phyloP scores from a whole-genome alignment of 2,113 vertebrate genomes.

The Pomatorhinus ruficollis region DNA sequence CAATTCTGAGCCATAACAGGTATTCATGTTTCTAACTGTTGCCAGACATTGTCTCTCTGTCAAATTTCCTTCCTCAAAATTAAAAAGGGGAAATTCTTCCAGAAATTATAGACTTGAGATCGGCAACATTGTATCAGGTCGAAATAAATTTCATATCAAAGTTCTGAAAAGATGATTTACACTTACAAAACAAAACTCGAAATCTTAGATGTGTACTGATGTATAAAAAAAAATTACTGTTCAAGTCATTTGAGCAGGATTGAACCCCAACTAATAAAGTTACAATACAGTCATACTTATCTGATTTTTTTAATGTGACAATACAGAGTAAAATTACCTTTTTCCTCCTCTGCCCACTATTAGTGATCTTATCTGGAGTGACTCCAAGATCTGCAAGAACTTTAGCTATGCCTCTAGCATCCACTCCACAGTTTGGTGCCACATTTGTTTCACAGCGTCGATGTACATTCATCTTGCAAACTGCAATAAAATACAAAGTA shows the following conservation, averaged over 20 bases:
- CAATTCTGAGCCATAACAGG: not conserved
- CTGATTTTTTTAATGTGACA: not conserved
- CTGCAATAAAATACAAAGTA: slow-evolving; percentile 68
- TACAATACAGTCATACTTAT: not conserved
- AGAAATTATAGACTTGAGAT: not conserved
- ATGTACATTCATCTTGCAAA: slow-evolving; percentile 99
- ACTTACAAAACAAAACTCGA: not conserved
- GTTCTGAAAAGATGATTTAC: not conserved
- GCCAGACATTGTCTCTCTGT: not conserved
- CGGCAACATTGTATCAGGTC: not conserved
- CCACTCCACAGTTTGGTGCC: slow-evolving; percentile 96
- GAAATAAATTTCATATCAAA: not conserved
- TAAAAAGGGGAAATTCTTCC: not conserved
- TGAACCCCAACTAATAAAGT: not conserved
- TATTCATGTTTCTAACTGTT: not conserved
- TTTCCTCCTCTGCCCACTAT: slow-evolving; percentile 92
- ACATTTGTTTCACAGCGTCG: slow-evolving; percentile 95
- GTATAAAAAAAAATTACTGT: not conserved
- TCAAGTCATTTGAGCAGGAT: not conserved
- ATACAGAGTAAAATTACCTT: slow-evolving; percentile 79
- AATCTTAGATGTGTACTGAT: not conserved
- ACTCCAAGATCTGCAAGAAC: slow-evolving; percentile 95
- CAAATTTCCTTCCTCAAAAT: not conserved
- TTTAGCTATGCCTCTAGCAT: slow-evolving; percentile 95
- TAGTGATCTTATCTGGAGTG: slow-evolving; percentile 97